Base-by-base conservation (phyloP, 2,113 vertebrate genomes). In the Tichodroma muraria region DNA sequence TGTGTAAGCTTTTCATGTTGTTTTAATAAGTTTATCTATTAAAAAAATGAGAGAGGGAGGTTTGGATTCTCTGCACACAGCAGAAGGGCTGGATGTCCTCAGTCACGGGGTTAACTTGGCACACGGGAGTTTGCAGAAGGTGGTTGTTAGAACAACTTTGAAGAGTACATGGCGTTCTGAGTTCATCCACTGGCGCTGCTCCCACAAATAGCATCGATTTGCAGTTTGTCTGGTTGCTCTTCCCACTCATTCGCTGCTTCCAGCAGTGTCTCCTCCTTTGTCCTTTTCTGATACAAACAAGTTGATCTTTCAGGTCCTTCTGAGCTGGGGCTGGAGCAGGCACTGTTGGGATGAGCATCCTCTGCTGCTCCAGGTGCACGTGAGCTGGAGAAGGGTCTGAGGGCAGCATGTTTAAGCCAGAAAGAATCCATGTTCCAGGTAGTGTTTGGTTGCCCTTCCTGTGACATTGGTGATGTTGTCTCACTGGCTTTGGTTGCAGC, bases 241-340 rank as follows among this genome's bases (percentile, higher is more conserved):
- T 92, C 95, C 92, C 94, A 92, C 95, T 95, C 95, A 70, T 94
- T 96, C 80, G 66, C 42, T 71, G 88, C 83, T 96, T 89, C 89
- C 88, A 95, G 88, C 79, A 94, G 61, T 20, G 52, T 95, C 95
- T 92, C 92, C 86, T 95, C 64, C 81, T 94, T 91, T 92, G 90
- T 95, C 93, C 80, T 94, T 79, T 87, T 25, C 73, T 54, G 61
- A 50, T 89, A 69, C 40, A 70, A 94, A 49, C 70, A 85, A 53
- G n/a, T 76, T 35, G 17, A 53, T 44, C 31, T 87, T 84, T 93
- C 16, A 25, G 57, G 56, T 60, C 47, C 28, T 52, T 38, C 65
- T 3, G 1, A 50, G 7, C 35, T 22, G 31, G 6, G 63, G 49
- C 45, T 77, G 80, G 69, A 76, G 76, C 69, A 73, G 40, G 13